Conservation (phyloP, 1,140 invertebrate species). For the Drosophila bocqueti region DNA sequence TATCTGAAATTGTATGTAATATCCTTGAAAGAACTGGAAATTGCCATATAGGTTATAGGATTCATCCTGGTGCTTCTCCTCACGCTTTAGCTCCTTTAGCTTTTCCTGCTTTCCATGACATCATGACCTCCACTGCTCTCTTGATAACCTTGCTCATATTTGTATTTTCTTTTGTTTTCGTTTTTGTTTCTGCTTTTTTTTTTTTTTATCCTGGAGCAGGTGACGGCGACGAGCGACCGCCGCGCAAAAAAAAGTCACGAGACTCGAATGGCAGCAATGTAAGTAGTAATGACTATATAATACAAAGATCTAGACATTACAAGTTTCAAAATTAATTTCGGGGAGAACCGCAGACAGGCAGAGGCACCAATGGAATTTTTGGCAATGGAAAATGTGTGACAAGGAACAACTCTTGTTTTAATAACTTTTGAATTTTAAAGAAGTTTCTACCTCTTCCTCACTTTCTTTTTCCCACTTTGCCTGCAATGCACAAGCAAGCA, state of each 20-base stretch:
- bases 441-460: not conserved
- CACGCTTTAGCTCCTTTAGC: not conserved
- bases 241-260: constrained; percentile 81
- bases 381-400: too few species aligned
- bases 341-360: constrained; percentile 2
- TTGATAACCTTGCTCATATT: not conserved
- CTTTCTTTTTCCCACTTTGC: not conserved
- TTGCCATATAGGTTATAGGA: not conserved
- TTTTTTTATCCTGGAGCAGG: constrained; percentile 47
- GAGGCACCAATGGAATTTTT: not conserved
- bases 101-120: not conserved
- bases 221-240: constrained; percentile 77
- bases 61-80: not conserved
- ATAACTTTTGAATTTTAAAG: too few species aligned
- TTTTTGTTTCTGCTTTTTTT: constrained; percentile 11
- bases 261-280: constrained; percentile 83
- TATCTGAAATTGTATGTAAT: not conserved
- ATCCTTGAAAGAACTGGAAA: not conserved
- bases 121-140: too few species aligned
- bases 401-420: too few species aligned
- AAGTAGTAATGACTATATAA: constrained; percentile 28
- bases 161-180: not conserved
- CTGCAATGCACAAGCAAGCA: not conserved
- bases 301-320: too few species aligned
- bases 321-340: not conserved